phyloP scores from a whole-genome alignment of 2,888 invertebrate species.

The Coecobrya sp. region DNA sequence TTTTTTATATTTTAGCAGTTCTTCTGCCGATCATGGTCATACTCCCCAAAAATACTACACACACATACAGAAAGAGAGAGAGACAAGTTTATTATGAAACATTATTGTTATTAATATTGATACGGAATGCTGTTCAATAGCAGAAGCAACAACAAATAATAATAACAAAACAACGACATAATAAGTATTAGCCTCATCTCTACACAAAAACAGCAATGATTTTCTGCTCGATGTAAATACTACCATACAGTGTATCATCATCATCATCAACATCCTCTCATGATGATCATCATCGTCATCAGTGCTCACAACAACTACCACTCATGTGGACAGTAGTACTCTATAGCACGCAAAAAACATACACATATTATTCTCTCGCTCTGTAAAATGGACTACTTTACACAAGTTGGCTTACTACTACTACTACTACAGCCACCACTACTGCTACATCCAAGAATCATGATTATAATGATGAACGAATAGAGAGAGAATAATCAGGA shows the following conservation, averaged over 20 bases:
- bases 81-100: slow-evolving; percentile 21
- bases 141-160: slow-evolving; percentile 5
- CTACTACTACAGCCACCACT: neutral
- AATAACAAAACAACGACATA: neutral
- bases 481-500: slow-evolving; percentile 43
- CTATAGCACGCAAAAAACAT: neutral
- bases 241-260: neutral
- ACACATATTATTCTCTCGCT: neutral
- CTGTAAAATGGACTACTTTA: neutral
- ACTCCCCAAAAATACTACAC: neutral
- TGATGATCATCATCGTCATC: neutral
- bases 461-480: slow-evolving; percentile 7
- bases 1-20: too few species aligned
- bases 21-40: too few species aligned
- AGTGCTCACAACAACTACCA: neutral
- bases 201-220: neutral
- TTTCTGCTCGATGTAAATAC: neutral
- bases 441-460: too few species aligned
- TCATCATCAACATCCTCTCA: too few species aligned
- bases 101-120: neutral
- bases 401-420: slow-evolving; percentile 13
- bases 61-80: neutral
- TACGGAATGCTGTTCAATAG: neutral
- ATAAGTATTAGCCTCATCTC: slow-evolving; percentile 13
- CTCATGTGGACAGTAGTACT: slow-evolving; percentile 2